phyloP scores from a whole-genome alignment of 2,888 invertebrate species.

The Limnephilus marmoratus region DNA sequence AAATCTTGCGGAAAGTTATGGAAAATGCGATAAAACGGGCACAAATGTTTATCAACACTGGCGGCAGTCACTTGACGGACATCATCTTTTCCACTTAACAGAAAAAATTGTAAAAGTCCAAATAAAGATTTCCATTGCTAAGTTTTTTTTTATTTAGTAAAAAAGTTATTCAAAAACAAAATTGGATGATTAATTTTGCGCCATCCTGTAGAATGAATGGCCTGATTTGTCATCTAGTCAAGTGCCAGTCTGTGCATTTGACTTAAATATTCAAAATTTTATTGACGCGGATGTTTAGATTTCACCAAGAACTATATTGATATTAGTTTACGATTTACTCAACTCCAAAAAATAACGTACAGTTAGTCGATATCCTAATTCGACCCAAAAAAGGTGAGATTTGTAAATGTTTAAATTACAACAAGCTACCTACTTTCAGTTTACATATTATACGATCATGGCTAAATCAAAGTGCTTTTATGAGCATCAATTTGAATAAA shows the following conservation, averaged over 20 bases:
- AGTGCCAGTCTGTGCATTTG: background rate
- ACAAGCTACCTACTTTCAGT: background rate
- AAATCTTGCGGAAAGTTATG: too few species aligned
- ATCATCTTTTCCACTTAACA: too few species aligned
- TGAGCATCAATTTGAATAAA: conserved; percentile 2
- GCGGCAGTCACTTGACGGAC: too few species aligned
- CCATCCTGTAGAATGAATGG: background rate
- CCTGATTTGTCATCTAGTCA: background rate
- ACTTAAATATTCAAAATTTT: background rate
- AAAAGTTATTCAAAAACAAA: too few species aligned
- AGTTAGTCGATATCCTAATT: background rate
- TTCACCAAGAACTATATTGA: background rate
- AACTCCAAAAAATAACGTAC: background rate
- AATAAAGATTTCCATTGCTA: too few species aligned
- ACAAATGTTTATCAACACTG: too few species aligned
- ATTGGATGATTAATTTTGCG: too few species aligned
- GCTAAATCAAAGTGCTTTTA: background rate
- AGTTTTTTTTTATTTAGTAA: too few species aligned
- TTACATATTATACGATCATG: background rate
- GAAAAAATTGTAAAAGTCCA: too few species aligned
- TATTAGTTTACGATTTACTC: background rate
- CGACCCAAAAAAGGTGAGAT: background rate
- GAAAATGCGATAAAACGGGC: too few species aligned
- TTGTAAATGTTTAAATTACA: background rate
- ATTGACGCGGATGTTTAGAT: background rate